Evolutionary conservation across 1,140 invertebrate genomes (phyloP), one percentile per base, ranked within the genome.

Genomic region (Drosophila athabasca): DNA sequence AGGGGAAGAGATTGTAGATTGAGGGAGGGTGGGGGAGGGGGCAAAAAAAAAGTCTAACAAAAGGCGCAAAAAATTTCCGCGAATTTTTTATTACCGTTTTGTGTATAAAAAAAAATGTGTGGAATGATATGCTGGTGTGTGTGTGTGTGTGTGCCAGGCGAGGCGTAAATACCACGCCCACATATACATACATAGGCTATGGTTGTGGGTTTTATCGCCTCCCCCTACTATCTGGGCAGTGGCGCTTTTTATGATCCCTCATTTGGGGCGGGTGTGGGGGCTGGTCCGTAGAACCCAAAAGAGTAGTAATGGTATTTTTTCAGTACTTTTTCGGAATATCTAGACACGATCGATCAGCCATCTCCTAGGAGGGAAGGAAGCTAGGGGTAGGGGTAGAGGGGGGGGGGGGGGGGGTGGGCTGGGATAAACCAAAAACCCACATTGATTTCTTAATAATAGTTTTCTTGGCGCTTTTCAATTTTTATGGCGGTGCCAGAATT

Each of bases 61-160:
- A 60, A 58, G 31, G 26, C 43, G 22, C 19, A 31, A 15, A 62
- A 77, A 76, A 66, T 76, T 76, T 84, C 70, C 66, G 71, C 66
- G 35, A 79, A 84, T 84, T 84, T 75, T 83, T 75, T 73, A 67
- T 81, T 64, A n/a, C 31, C 71, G 39, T 44, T 19, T 39, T 46
- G 29, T 49, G 35, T 60, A 51, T 39, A 24, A 58, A 61, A 48
- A 48, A 48, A 44, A 71, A 65, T 57, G 59, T 61, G 31, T 45
- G 43, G 26, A 17, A 3, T 35, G 31, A 7, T 31, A 6, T 15
- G 35, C n/a, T 6, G 17, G 6, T 15, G 35, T 19, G 9, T 24
- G 8, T 31, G 11, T 15, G 39, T 22, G 11, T 19, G 15, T 35
- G 29, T 62, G 66, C 60, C 45, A 58, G 35, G 45, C 59, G 19